Evolutionary conservation across 2,888 invertebrate species (phyloP), one percentile per base, ranked within the genome.

Genomic region (Phrixothrix hirtus): DNA sequence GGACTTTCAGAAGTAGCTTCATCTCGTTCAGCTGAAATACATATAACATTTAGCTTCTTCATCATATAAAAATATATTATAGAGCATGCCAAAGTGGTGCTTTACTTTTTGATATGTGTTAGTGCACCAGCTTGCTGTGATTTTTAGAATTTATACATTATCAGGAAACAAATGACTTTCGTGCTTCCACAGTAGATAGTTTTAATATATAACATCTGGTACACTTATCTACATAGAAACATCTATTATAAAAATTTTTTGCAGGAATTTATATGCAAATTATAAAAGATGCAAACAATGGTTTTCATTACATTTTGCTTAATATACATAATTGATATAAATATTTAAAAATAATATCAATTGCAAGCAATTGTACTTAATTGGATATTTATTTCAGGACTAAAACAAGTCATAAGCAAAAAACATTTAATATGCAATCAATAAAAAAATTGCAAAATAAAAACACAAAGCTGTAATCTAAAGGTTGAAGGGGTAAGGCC

Each of bases 21-120:
- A 25, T 69, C 72, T 6, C 59, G 61, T 65, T 70, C 71, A 53
- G 67, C 73, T 74, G 70, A 69, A 60, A 58, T 39, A 57, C 46
- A 52, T 44, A 26, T 13, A 45, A 15, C 16, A 2, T 43, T 57
- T 29, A 50, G 25, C 17, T 2, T 14, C 17, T 15, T 2, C 10
- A 3, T 11, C 9, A n/a, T 6, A n/a, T 15, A 34, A 36, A 31
- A 1, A 26, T 2, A 2, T n/a, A 21, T 31, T 29, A 16, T 10
- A 41, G 5, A 35, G 14, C 55, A 55, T 55, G 55, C 55, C 42
- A 35, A 10, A 38, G 13, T 30, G 36, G 54, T 54, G 54, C 54
- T 49, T 36, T 37, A 39, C 34, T 27, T 46, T 15, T 31, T 35
- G 11, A 44, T 34, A 41, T 31, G 48, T 35, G 44, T 50, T 25